phyloP scores from a whole-genome alignment of 2,888 invertebrate genomes.

The Halictus ligatus region DNA sequence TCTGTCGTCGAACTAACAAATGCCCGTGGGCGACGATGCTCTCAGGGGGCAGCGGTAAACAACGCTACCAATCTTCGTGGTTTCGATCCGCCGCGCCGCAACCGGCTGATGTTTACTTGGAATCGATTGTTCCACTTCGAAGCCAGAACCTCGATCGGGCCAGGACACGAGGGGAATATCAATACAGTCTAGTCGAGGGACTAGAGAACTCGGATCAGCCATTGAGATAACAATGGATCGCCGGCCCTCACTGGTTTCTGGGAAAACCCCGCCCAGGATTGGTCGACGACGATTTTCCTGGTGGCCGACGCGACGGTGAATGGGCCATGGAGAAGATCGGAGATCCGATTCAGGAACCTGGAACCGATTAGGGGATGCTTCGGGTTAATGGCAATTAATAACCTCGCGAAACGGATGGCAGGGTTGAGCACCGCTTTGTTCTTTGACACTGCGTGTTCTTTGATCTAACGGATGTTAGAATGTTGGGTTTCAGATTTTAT shows the following conservation, averaged over 20 bases:
- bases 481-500: neutral
- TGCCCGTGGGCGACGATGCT: slow-evolving; percentile 45
- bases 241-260: neutral
- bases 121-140: slow-evolving; percentile 5
- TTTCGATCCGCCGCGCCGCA: neutral
- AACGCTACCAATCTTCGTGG: slow-evolving; percentile 24
- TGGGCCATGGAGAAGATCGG: neutral
- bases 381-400: neutral
- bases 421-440: neutral
- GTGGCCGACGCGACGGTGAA: neutral
- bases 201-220: neutral
- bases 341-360: neutral
- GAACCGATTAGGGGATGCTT: neutral
- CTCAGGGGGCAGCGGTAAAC: slow-evolving; percentile 20
- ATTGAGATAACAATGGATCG: neutral
- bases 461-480: too few species aligned
- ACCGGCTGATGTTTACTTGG: slow-evolving; percentile 15
- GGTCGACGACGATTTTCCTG: neutral
- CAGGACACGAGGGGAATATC: neutral
- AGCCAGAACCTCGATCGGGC: neutral
- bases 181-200: neutral
- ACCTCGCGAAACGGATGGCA: neutral
- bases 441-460: neutral
- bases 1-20: slow-evolving; percentile 58
- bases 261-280: neutral